A percentile compares a stretch with the other conserved stretches of the same genome.
Conservation (phyloP, 2,113 vertebrate genomes). For the Tamias sibiricus region DNA sequence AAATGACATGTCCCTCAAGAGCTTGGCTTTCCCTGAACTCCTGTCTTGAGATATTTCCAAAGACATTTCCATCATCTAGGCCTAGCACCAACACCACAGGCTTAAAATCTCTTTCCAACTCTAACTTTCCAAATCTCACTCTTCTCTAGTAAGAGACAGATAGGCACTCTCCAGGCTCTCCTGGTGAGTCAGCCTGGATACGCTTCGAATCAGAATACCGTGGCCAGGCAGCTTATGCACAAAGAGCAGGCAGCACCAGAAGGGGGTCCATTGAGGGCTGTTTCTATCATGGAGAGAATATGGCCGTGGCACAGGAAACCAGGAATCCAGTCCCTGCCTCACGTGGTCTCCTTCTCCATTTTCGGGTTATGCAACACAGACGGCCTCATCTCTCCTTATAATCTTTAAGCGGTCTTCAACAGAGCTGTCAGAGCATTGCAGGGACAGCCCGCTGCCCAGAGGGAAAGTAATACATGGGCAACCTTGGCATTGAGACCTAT, state of each 20-base stretch:
- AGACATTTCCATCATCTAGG: not conserved
- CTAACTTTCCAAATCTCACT: not conserved
- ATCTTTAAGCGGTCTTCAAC: not conserved
- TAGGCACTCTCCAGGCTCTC: not conserved
- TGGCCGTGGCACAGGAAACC: not conserved
- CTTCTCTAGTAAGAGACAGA: no score
- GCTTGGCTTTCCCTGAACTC: not conserved
- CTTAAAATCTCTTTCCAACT: not conserved
- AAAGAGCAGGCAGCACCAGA: not conserved
- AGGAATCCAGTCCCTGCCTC: not conserved
- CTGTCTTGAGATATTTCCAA: not conserved
- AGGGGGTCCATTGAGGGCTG: not conserved
- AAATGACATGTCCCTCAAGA: not conserved
- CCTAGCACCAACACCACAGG: not conserved
- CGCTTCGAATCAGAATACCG: not conserved
- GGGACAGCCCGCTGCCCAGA: not conserved
- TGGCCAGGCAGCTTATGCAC: rapidly evolving
- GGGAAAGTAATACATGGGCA: not conserved
- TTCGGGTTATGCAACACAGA: not conserved
- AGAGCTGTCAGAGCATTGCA: not conserved
- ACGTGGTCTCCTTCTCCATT: not conserved
- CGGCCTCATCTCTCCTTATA: not conserved
- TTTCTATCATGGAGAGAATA: not conserved
- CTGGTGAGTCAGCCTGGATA: not conserved
- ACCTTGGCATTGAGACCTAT: not conserved